Evolutionary conservation across 1,140 invertebrate species (phyloP).

Genomic region (Drusus annulatus): DNA sequence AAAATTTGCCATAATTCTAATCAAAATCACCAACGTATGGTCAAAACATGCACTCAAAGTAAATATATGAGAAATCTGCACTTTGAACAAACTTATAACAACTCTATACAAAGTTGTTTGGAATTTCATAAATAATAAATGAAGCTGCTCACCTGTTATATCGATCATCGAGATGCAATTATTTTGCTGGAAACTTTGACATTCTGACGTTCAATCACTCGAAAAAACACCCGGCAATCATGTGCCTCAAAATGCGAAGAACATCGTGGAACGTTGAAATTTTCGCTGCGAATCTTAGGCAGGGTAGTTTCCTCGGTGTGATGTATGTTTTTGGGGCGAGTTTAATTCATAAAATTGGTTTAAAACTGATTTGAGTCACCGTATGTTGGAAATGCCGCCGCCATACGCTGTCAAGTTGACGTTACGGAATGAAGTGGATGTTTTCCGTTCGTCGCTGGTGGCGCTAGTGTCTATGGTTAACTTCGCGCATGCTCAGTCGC

Average conservation of each 20-base stretch:
- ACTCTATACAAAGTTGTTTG: no score
- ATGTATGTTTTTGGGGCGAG: background rate
- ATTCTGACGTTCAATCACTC: conserved; percentile 9
- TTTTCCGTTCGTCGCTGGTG: background rate
- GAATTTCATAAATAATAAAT: no score
- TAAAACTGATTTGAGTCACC: background rate
- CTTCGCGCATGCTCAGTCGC: conserved; percentile 9
- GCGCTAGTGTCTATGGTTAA: conserved; percentile 10
- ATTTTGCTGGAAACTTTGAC: conserved; percentile 13
- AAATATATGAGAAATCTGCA: no score
- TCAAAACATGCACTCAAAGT: no score
- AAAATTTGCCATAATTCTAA: no score
- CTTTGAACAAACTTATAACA: no score
- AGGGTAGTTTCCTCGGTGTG: background rate
- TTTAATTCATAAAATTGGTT: conserved; percentile 16
- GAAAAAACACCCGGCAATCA: conserved; percentile 7
- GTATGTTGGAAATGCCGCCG: background rate
- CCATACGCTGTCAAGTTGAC: conserved; percentile 20
- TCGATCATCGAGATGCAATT: background rate
- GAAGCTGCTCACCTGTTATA: conserved; percentile 9
- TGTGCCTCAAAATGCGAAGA: background rate
- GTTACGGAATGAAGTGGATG: conserved; percentile 17
- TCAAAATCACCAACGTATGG: no score
- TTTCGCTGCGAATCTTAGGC: background rate
- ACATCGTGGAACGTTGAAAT: background rate